Conservation (phyloP, 2,797 vertebrate genomes). For the Anabas testudineus region DNA sequence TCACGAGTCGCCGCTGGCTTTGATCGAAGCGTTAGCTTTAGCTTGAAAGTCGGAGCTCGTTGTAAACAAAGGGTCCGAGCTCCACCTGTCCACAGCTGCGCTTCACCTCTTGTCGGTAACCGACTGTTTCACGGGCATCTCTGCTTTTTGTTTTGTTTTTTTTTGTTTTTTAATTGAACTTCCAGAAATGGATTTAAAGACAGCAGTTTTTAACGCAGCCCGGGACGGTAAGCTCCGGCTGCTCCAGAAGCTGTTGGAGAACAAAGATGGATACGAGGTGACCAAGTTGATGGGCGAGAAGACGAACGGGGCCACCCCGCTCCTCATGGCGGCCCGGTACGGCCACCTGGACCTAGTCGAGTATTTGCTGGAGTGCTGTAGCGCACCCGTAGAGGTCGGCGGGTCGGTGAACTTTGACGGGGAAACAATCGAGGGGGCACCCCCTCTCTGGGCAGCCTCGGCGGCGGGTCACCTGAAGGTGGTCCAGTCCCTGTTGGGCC, state of each 20-base stretch:
- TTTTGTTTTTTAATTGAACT: no score
- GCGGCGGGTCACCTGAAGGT: constrained; percentile 97
- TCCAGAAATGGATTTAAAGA: constrained; percentile 95
- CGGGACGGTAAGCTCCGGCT: constrained; percentile 97
- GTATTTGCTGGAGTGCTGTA: constrained; percentile 94
- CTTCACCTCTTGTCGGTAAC: neutral
- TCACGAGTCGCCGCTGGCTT: neutral
- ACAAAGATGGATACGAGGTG: constrained; percentile 94
- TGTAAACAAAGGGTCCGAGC: constrained; percentile 78
- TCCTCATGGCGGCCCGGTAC: constrained; percentile 94
- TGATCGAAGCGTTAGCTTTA: constrained; percentile 24
- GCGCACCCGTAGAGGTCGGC: constrained; percentile 92
- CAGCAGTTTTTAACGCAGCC: constrained; percentile 96
- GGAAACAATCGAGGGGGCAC: constrained; percentile 97
- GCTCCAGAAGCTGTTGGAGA: constrained; percentile 95
- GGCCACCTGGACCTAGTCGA: constrained; percentile 98
- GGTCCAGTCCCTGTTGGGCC: constrained; percentile 94
- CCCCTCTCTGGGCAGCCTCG: constrained; percentile 96
- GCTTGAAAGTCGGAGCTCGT: constrained; percentile 51
- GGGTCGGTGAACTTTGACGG: constrained; percentile 98
- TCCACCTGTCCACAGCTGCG: constrained; percentile 14
- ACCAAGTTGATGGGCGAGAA: constrained; percentile 93
- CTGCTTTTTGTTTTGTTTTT: neutral
- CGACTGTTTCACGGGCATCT: neutral
- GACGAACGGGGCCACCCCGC: constrained; percentile 94